Conservation (phyloP, 2,797 vertebrate genomes). For the Karalla daura region DNA sequence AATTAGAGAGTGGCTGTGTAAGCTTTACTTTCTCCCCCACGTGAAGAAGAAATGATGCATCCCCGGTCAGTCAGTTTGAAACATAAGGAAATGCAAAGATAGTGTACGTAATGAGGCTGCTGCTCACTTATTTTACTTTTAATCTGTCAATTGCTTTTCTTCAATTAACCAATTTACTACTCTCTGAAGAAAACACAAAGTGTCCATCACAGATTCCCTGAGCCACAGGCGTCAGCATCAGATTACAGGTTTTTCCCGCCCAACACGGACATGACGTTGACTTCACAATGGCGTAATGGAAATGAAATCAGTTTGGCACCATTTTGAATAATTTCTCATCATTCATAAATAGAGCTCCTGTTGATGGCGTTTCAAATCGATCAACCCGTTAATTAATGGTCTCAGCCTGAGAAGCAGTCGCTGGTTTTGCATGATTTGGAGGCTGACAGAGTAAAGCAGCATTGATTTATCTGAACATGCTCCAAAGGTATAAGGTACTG, state of each 20-base stretch:
- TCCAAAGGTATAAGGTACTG: not conserved
- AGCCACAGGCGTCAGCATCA: not conserved
- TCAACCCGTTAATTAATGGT: not conserved
- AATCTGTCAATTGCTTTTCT: not conserved
- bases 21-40: slow-evolving; percentile 39
- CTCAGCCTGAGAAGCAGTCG: not conserved
- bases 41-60: slow-evolving; percentile 36
- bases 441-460: not conserved
- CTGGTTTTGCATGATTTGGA: slow-evolving; percentile 1
- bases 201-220: not conserved
- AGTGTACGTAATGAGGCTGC: not conserved
- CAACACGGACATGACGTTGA: not conserved
- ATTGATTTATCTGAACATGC: not conserved
- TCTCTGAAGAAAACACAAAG: not conserved
- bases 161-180: not conserved
- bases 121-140: too few relatives aligned
- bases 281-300: not conserved
- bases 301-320: not conserved
- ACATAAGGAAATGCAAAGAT: slow-evolving; percentile 6
- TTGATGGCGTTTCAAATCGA: not conserved
- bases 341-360: not conserved
- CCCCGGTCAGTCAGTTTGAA: slow-evolving; percentile 5
- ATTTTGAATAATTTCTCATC: not conserved
- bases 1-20: slow-evolving; percentile 69
- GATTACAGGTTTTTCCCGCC: not conserved